phyloP scores from a whole-genome alignment of 2,797 vertebrate genomes.

The Taeniopygia guttata region DNA sequence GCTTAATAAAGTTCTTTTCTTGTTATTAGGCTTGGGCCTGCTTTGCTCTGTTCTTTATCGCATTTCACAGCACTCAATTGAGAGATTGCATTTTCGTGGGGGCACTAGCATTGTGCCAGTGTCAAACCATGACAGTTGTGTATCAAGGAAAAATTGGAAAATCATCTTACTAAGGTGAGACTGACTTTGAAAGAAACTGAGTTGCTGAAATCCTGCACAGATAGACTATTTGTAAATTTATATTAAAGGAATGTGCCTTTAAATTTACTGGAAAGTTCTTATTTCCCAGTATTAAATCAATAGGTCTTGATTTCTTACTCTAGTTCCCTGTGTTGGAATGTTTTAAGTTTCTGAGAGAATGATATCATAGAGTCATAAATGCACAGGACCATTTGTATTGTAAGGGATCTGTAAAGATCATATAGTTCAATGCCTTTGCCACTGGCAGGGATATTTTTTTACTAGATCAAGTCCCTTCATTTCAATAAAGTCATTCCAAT shows the following conservation, averaged over 20 bases:
- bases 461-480: not conserved
- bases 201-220: not conserved
- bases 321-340: not conserved
- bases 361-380: not conserved
- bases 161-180: not conserved
- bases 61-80: too few relatives aligned
- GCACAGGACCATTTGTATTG: not conserved
- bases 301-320: not conserved
- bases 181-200: not conserved
- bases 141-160: not conserved
- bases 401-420: not conserved
- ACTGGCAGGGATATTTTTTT: not conserved
- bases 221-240: not conserved
- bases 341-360: not conserved
- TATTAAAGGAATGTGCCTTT: not conserved
- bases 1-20: too few relatives aligned
- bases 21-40: too few relatives aligned
- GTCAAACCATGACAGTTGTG: too few relatives aligned
- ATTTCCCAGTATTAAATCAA: not conserved
- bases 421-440: not conserved
- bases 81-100: too few relatives aligned
- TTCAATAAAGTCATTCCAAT: not conserved
- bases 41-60: too few relatives aligned
- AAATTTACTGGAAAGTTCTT: not conserved
- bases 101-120: too few relatives aligned